Evolutionary conservation across 2,797 vertebrate species (phyloP).

Genomic region (Anguilla megastoma): DNA sequence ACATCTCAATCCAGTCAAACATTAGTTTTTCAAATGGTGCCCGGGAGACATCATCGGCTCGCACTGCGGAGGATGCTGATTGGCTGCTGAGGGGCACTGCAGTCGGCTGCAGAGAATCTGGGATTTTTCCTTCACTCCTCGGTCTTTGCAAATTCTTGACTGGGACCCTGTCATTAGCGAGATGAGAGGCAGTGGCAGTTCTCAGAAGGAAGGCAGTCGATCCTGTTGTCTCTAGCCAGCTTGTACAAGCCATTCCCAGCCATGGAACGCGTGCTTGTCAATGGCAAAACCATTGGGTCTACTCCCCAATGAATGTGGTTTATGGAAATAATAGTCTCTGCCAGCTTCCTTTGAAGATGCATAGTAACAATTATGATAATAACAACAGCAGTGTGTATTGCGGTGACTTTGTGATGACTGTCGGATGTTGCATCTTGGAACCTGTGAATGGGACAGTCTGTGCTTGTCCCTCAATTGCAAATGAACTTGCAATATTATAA

Average conservation of each 20-base stretch:
- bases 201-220: slow-evolving; percentile 49
- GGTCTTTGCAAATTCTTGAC: slow-evolving; percentile 60
- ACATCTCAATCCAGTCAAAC: slow-evolving; percentile 9
- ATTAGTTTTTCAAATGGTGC: background rate
- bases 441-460: background rate
- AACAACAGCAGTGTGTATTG: background rate
- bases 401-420: background rate
- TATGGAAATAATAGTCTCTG: slow-evolving; percentile 28
- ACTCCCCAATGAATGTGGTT: slow-evolving; percentile 10
- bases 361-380: slow-evolving; percentile 32
- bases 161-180: slow-evolving; percentile 72
- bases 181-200: slow-evolving; percentile 61
- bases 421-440: background rate
- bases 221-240: slow-evolving; percentile 38
- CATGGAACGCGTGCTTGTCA: slow-evolving; percentile 56
- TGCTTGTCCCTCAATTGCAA: background rate
- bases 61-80: slow-evolving; percentile 40
- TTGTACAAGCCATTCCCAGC: slow-evolving; percentile 56
- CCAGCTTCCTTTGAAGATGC: background rate
- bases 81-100: slow-evolving; percentile 45
- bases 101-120: slow-evolving; percentile 46
- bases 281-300: slow-evolving; percentile 42
- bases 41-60: slow-evolving; percentile 30
- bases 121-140: slow-evolving; percentile 28
- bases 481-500: background rate